phyloP scores from a whole-genome alignment of 1,140 invertebrate genomes.

The Cotesia typhae region DNA sequence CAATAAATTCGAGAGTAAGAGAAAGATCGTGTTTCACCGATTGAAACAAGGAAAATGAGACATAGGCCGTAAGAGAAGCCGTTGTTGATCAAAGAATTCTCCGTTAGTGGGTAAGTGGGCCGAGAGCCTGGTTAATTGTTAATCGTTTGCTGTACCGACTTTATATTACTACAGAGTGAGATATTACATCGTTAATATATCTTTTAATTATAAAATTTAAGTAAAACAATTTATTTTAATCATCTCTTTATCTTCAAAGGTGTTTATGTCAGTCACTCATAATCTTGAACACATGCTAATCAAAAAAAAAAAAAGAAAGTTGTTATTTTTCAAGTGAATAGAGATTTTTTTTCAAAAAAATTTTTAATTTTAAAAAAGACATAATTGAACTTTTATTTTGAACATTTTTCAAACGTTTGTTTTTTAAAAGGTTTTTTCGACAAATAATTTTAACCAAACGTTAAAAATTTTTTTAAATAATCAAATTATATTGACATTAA shows the following conservation, averaged over 20 bases:
- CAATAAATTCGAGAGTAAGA: slow-evolving; percentile 28
- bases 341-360: too few species aligned
- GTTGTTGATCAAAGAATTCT: slow-evolving; percentile 39
- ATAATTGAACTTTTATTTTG: too few species aligned
- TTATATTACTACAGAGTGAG: background rate
- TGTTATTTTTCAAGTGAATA: too few species aligned
- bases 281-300: background rate
- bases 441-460: too few species aligned
- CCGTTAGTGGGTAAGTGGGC: slow-evolving; percentile 65
- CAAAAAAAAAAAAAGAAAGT: background rate
- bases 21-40: slow-evolving; percentile 35
- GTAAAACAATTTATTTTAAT: background rate
- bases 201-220: background rate
- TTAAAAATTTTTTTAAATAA: too few species aligned
- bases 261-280: background rate
- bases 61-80: slow-evolving; percentile 22
- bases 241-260: background rate
- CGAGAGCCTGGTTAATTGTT: slow-evolving; percentile 57
- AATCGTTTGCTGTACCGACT: slow-evolving; percentile 39
- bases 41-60: slow-evolving; percentile 35
- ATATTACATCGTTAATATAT: background rate
- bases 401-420: too few species aligned
- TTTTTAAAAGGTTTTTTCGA: too few species aligned
- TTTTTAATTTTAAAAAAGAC: too few species aligned
- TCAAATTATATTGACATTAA: too few species aligned